Base-by-base conservation (phyloP, 2,888 invertebrate genomes). In the Drosophila longiperda region DNA sequence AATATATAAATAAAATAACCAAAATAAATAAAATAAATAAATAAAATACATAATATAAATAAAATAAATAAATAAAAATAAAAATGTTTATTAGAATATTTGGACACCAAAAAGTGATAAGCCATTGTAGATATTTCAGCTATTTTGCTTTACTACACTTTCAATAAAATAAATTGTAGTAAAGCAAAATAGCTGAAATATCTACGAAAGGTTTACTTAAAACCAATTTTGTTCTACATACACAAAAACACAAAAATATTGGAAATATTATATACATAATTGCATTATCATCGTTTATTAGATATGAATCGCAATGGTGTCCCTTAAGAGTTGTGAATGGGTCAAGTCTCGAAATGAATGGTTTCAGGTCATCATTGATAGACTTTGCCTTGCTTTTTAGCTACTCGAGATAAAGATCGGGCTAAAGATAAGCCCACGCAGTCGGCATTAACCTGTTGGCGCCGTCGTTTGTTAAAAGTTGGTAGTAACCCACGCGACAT, bases 401-500 rank as follows among this genome's bases (percentile, higher is more conserved):
- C 52, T 57, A 75, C 59, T 63, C 60, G 66, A 66, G 65, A 66
- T 69, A 54, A 58, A 66, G 40, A 70, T 60, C 66, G 29, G 50
- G 38, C 42, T 50, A 42, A 52, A 71, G 62, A 61, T 61, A 60
- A 40, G 45, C 88, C 88, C 65, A 84, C 84, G 63, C 66, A 40
- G 40, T 15, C 17, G 34, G 58, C 62, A 50, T 64, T 66, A 80
- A 84, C 80, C 82, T 84, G 80, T 84, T 82, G 78, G 66, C 82
- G 84, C 73, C 72, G 42, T 20, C 42, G 62, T 61, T 63, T 73
- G 63, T 59, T 54, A 68, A 66, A 85, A 82, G 71, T 68, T 55
- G 54, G 68, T 74, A 68, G 82, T 70, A 32, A 15, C 83, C 88
- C 80, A 88, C 83, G 68, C 83, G 67, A 11, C 55, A 34, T 20